Base-by-base conservation (phyloP, 2,888 invertebrate species). In the Rhagonycha lutea region DNA sequence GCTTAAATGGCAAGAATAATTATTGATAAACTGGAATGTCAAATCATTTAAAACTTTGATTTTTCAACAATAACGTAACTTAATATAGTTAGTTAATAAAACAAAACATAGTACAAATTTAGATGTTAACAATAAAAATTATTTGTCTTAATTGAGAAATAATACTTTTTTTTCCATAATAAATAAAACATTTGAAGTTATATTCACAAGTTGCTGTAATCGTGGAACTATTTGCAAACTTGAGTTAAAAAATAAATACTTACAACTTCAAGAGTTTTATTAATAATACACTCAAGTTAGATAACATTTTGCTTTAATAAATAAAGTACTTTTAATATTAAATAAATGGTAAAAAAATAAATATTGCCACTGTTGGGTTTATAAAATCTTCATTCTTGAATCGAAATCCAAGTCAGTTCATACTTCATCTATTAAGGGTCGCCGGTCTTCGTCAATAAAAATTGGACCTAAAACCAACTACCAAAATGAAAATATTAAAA, bases 381-480 rank as follows among this genome's bases (percentile, higher is more conserved):
- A 47, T 47, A n/a, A 47, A 47, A 47, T 47, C 47, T 47, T 47
- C 47, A 5, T 47, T 47, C 47, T n/a, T 47, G 47, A 47, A n/a
- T n/a, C 7, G 7, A 47, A 47, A n/a, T 47, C 47, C 47, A 47
- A 47, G n/a, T 47, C 47, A n/a, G 7, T n/a, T 47, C 47, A 47
- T 8, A 47, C 47, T 47, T 47, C 47, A 14, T 74, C 73, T 23
- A 77, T 62, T 69, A 77, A 61, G 12, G 74, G 77, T 18, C 65
- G 14, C 10, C 60, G 29, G 29, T 77, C 77, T 61, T 76, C 76
- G 14, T 23, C 12, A 14, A 24, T 61, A 73, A 67, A 63, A 24
- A 67, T 63, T 14, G 68, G 10, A 76, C 73, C 76, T 76, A 76
- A 76, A 76, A 76, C 70, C 76, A 76, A 76, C 76, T 76, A 24